phyloP scores from a whole-genome alignment of 2,888 invertebrate species.

The Pollenia amentaria region DNA sequence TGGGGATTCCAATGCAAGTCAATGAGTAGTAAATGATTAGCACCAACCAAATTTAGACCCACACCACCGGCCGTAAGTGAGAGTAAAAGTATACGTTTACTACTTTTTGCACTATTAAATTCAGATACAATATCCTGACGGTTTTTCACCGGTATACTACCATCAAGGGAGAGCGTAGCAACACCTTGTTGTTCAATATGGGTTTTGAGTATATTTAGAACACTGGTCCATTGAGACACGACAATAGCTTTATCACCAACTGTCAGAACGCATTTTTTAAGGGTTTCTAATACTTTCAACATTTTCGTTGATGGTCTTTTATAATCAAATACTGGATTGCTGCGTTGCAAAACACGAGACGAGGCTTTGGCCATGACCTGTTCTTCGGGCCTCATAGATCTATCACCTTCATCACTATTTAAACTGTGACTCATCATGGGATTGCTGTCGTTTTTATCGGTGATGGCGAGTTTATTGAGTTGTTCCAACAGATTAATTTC shows the following conservation, averaged over 20 bases:
- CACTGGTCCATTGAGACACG: conserved; percentile 97
- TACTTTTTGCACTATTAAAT: conserved; percentile 88
- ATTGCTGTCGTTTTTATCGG: conserved; percentile 77
- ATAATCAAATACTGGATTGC: conserved; percentile 90
- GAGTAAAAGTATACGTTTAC: conserved; percentile 90
- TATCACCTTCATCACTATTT: conserved; percentile 46
- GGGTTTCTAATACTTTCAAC: conserved; percentile 86
- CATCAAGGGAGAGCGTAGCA: conserved; percentile 89
- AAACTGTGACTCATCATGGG: conserved; percentile 29
- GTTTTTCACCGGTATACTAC: conserved; percentile 89
- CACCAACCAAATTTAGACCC: conserved; percentile 96
- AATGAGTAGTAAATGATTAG: conserved; percentile 94
- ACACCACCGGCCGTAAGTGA: conserved; percentile 97
- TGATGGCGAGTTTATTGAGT: conserved; percentile 87
- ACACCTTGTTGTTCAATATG: conserved; percentile 87
- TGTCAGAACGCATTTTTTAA: conserved; percentile 86
- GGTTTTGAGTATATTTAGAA: conserved; percentile 89
- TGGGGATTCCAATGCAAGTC: conserved; percentile 99
- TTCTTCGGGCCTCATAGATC: conserved; percentile 76
- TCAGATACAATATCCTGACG: conserved; percentile 89
- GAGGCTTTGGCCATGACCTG: conserved; percentile 86
- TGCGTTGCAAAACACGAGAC: conserved; percentile 87
- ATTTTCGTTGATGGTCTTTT: conserved; percentile 88
- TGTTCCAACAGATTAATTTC: conserved; percentile 88
- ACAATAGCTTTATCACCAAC: conserved; percentile 90